Evolutionary conservation across 2,113 vertebrate species (phyloP).

Genomic region (Lophochroa leadbeateri): DNA sequence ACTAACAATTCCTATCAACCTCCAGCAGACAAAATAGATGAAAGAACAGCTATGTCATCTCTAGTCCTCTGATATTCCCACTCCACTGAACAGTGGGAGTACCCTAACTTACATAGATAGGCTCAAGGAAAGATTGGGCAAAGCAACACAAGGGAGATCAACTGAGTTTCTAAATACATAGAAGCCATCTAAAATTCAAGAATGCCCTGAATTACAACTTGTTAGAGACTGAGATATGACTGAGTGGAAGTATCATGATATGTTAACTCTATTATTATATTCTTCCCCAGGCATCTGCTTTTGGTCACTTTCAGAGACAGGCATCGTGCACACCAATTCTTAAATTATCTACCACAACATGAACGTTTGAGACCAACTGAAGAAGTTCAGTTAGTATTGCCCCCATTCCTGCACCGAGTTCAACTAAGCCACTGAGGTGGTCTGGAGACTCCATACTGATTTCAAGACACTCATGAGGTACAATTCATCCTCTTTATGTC

Average conservation of each 20-base stretch:
- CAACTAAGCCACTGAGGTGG: conserved; percentile 21
- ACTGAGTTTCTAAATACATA: neutral
- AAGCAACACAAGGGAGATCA: neutral
- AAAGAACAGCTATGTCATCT: neutral
- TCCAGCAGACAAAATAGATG: neutral
- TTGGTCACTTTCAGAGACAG: neutral
- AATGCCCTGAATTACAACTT: neutral
- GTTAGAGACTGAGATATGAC: neutral
- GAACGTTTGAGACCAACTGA: neutral
- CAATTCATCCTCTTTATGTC: conserved; percentile 35
- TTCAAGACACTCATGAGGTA: conserved; percentile 39
- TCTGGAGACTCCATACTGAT: conserved; percentile 30
- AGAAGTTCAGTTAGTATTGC: neutral
- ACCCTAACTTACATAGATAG: fast-evolving
- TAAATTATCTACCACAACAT: neutral
- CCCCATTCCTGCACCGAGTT: neutral
- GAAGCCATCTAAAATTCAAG: neutral
- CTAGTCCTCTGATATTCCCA: neutral
- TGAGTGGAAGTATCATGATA: neutral
- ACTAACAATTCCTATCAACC: neutral
- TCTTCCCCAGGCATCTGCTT: conserved; percentile 4
- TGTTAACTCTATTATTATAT: neutral
- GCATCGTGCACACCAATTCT: neutral
- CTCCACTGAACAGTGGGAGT: neutral
- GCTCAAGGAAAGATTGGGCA: neutral